A percentile compares a stretch with the other conserved stretches of the same genome.
phyloP scores from a whole-genome alignment of 1,140 invertebrate genomes.

The Andricus grossulariae region DNA sequence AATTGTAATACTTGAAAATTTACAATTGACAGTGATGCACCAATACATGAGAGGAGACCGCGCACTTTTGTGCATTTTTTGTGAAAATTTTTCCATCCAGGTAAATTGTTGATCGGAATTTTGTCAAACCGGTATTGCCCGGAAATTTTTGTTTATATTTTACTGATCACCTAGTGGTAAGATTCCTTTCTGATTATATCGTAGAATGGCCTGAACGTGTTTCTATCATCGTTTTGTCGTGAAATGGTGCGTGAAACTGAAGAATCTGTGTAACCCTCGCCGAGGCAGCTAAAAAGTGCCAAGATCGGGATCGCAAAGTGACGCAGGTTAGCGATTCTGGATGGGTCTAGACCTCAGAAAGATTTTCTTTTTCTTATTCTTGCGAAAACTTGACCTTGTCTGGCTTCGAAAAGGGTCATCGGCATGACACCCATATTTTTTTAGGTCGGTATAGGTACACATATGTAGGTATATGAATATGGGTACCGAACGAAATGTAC shows the following conservation, averaged over 20 bases:
- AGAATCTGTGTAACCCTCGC: constrained; percentile 1
- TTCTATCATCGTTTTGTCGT: background rate
- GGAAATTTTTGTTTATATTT: too few relatives aligned
- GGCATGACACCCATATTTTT: constrained; percentile 17
- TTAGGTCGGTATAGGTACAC: background rate
- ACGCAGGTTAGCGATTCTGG: background rate
- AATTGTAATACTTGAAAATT: too few relatives aligned
- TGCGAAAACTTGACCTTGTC: constrained; percentile 16
- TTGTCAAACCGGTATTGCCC: too few relatives aligned
- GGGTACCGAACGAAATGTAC: background rate
- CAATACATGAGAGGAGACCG: too few relatives aligned
- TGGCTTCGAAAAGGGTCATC: constrained; percentile 13
- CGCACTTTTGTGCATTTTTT: too few relatives aligned
- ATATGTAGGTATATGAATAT: background rate
- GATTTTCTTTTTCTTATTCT: constrained; percentile 5
- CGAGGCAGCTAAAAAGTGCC: constrained; percentile 5
- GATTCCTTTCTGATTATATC: background rate
- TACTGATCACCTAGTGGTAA: too few relatives aligned
- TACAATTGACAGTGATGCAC: too few relatives aligned
- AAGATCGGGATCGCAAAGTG: background rate
- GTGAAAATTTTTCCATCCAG: too few relatives aligned
- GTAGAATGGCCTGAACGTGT: background rate
- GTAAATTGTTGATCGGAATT: too few relatives aligned
- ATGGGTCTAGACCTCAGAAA: background rate
- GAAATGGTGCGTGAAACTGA: background rate